Conservation (phyloP, 2,113 vertebrate genomes). For the Sialia sialis region DNA sequence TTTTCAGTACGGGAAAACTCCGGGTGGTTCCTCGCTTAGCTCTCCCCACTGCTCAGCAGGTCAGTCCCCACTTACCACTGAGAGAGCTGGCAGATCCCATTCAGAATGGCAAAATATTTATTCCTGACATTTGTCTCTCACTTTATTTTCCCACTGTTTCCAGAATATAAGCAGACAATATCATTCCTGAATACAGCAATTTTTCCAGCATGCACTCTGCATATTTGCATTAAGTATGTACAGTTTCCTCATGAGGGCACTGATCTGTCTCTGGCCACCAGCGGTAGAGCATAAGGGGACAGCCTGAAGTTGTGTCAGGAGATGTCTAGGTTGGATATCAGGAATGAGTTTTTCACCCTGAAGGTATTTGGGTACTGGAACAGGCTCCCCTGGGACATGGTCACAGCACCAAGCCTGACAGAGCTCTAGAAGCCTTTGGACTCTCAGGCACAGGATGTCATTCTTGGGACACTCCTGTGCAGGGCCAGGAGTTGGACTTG, state of each 20-base stretch:
- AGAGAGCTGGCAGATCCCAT: not conserved
- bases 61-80: not conserved
- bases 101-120: not conserved
- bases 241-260: not conserved
- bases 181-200: not conserved
- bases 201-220: accelerated
- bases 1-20: accelerated
- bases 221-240: not conserved
- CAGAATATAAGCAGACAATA: not conserved
- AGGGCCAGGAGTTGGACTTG: not conserved
- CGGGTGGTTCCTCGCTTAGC: accelerated
- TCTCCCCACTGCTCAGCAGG: not conserved
- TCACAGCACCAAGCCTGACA: not conserved
- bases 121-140: not conserved
- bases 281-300: not conserved
- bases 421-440: not conserved
- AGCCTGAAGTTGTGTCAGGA: not conserved
- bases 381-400: not conserved
- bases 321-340: not conserved
- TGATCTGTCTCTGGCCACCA: too few species aligned
- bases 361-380: not conserved
- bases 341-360: not conserved
- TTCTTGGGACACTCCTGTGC: not conserved
- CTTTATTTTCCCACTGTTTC: not conserved
- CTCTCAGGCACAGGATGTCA: not conserved